A percentile compares a stretch with the other conserved stretches of the same genome.
Evolutionary conservation across 2,888 invertebrate genomes (phyloP).

Genomic region (Suillia variegata): DNA sequence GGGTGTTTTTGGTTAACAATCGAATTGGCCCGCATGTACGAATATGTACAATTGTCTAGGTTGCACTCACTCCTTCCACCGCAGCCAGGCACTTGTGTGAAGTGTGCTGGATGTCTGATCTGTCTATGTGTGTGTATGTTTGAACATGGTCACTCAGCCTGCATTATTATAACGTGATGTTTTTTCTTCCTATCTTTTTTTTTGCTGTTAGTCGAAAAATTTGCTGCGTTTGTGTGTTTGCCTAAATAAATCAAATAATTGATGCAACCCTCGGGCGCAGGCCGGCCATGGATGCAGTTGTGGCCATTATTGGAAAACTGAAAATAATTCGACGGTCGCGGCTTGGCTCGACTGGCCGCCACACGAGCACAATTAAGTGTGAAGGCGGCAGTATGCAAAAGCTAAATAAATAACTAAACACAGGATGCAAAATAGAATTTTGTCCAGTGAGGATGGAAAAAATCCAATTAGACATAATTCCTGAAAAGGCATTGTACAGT

Average conservation of each 20-base stretch:
- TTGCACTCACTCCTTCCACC: not conserved
- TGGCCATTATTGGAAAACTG: not conserved
- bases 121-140: too few species aligned
- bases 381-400: not conserved
- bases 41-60: not conserved
- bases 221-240: not conserved
- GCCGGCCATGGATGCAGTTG: not conserved
- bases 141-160: too few species aligned
- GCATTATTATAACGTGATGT: not conserved
- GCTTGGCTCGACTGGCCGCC: not conserved
- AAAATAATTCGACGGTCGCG: not conserved
- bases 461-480: too few species aligned
- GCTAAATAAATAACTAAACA: too few species aligned
- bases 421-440: too few species aligned
- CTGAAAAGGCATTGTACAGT: too few species aligned
- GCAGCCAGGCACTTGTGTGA: not conserved
- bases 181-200: not conserved
- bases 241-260: slow-evolving; percentile 15
- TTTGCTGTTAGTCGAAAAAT: not conserved
- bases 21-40: not conserved
- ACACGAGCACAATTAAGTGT: not conserved
- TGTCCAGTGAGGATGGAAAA: too few species aligned
- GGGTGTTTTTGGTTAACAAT: not conserved
- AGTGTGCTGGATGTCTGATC: too few species aligned
- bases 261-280: slow-evolving; percentile 1